Base-by-base conservation (phyloP, 2,113 vertebrate species). In the Pycnonotus jocosus region DNA sequence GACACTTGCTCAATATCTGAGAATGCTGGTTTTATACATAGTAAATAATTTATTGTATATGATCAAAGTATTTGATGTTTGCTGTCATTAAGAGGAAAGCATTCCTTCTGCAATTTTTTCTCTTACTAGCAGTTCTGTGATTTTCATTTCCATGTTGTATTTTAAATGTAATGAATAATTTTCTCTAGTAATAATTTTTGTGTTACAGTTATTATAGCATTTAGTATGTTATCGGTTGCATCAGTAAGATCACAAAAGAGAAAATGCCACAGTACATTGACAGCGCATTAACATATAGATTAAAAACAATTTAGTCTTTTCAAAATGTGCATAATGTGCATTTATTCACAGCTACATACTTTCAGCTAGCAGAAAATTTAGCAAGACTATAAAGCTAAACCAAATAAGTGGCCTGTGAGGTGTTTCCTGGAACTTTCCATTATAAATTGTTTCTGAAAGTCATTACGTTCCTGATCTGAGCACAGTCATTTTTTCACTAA, bases 241-340 rank as follows among this genome's bases (percentile, higher is more conserved):
- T 86, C 78, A 81, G 31, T 86, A 93, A 57, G 15, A 77, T 48
- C 81, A 80, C 30, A 77, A 81, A 91, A 38, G 33, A 64, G 51
- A 88, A 84, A 76, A 50, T 0, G n/a, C 22, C 33, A 54, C 25
- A 77, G 77, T 68, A 82, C 23, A 62, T 81, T 83, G 85, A 79
- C 74, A 57, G 28, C 11, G 2, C 45, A 97, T 96, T 97, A 96
- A 80, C 94, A 96, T 93, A 93, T 73, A 96, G 84, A 97, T 96
- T 95, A 96, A 94, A 95, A 90, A 83, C 57, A 78, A 90, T 92
- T 95, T 89, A 81, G 64, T n/a, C 19, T 84, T 86, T 91, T 70
- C 38, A 94, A 92, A 95, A 94, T 73, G 58, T 57, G 19, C 4
- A 4, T 30, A 81, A 88, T 8, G 14, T 66, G 37, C 69, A 85